phyloP scores from a whole-genome alignment of 2,888 invertebrate genomes.

The Drosophila atripex region DNA sequence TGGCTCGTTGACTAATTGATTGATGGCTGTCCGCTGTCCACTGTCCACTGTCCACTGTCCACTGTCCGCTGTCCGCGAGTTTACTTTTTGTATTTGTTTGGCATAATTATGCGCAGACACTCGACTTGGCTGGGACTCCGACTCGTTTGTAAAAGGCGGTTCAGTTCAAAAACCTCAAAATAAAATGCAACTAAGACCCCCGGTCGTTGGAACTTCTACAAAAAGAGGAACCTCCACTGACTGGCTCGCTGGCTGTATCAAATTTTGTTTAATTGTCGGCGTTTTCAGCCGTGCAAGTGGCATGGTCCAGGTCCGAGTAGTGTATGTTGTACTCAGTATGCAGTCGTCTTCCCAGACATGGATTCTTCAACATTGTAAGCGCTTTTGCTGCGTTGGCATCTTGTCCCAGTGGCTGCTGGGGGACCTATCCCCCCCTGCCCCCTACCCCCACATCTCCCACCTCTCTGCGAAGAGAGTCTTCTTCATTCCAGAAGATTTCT shows the following conservation, averaged over 20 bases:
- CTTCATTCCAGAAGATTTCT: constrained; percentile 36
- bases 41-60: not conserved
- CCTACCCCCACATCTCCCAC: constrained; percentile 1
- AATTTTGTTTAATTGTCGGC: constrained; percentile 73
- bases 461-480: constrained; percentile 5
- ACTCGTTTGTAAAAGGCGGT: constrained; percentile 28
- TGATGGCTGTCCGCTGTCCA: constrained; percentile 17
- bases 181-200: constrained; percentile 58
- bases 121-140: constrained; percentile 15
- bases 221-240: not conserved
- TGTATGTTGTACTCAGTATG: constrained; percentile 17
- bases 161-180: constrained; percentile 71
- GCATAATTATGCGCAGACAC: constrained; percentile 70
- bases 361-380: constrained; percentile 73
- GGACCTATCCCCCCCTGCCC: not conserved
- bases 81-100: not conserved
- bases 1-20: constrained; percentile 61
- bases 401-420: constrained; percentile 65
- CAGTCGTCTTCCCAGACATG: constrained; percentile 63
- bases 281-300: constrained; percentile 11
- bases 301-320: no score
- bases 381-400: constrained; percentile 75
- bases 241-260: constrained; percentile 67
- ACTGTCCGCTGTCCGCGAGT: constrained; percentile 2
- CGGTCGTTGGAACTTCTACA: not conserved